Percentiles rank a stretch among this genome's conserved stretches.
phyloP scores from a whole-genome alignment of 1,140 invertebrate genomes.

The Drosophila fuyamai region DNA sequence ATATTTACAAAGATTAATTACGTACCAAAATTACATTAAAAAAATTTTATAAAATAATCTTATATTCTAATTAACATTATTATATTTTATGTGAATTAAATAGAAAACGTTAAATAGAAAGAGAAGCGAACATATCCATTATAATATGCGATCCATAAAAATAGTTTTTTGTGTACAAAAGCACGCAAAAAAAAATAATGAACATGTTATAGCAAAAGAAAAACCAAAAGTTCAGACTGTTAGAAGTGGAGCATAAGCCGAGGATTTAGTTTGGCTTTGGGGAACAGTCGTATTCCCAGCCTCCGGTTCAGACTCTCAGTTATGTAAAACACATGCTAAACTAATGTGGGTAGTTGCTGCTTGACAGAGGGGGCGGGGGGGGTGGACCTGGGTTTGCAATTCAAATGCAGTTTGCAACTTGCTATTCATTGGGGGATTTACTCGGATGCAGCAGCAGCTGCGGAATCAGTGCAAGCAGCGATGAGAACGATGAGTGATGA shows the following conservation, averaged over 20 bases:
- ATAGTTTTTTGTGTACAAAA: constrained; percentile 4
- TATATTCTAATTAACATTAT: too few relatives aligned
- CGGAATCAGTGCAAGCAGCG: constrained; percentile 42
- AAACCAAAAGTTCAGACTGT: constrained; percentile 48
- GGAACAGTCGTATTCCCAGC: constrained; percentile 28
- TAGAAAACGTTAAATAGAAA: too few relatives aligned
- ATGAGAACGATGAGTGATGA: constrained; percentile 43
- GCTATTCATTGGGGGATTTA: constrained; percentile 50
- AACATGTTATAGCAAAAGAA: not conserved
- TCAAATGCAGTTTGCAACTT: constrained; percentile 56
- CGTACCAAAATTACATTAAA: too few relatives aligned
- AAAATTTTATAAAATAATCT: too few relatives aligned
- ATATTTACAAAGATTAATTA: too few relatives aligned
- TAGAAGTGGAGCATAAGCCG: constrained; percentile 57
- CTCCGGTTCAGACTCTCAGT: constrained; percentile 27
- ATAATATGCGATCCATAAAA: too few relatives aligned
- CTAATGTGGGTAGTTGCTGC: constrained; percentile 43
- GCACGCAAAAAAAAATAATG: not conserved
- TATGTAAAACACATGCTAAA: constrained; percentile 58
- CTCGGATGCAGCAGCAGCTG: constrained; percentile 7
- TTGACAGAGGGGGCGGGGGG: not conserved
- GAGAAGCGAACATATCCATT: not conserved
- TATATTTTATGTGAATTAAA: too few relatives aligned
- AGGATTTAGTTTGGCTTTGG: constrained; percentile 52
- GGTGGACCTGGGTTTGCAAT: constrained; percentile 32